A percentile compares a stretch with the other conserved stretches of the same genome.
These are phyloP conservation scores for Fistularia commersonii DNA, from an alignment of 2,797 vertebrate genomes.

Conservation along the genomic window DNA sequence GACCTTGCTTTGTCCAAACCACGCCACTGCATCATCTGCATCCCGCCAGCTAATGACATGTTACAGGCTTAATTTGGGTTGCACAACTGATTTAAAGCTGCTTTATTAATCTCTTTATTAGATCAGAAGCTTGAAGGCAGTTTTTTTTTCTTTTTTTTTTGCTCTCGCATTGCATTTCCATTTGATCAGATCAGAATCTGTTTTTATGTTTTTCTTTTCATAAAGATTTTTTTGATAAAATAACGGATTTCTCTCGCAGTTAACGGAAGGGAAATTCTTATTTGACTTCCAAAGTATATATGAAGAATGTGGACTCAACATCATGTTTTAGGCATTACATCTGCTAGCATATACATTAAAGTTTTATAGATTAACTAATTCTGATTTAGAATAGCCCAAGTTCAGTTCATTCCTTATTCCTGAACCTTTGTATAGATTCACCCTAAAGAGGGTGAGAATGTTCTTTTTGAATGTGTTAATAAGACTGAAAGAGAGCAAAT, in stretches of 20 bases:
- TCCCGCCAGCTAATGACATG: conserved; percentile 43
- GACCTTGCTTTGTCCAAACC: conserved; percentile 48
- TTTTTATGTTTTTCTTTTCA: too few species aligned
- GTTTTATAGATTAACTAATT: too few species aligned
- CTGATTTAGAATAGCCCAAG: conserved; percentile 14
- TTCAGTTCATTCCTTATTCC: conserved; percentile 58
- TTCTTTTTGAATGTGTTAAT: too few species aligned
- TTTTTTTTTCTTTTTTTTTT: conserved; percentile 23
- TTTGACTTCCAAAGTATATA: too few species aligned
- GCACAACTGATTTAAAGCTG: conserved; percentile 38
- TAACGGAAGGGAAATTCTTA: too few species aligned
- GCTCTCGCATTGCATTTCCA: neutral
- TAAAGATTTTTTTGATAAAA: too few species aligned
- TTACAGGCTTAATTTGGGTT: conserved; percentile 40
- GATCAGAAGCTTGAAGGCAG: conserved; percentile 16
- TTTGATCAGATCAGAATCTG: too few species aligned
- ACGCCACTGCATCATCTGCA: conserved; percentile 30
- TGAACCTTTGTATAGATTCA: conserved; percentile 23
- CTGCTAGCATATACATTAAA: too few species aligned
- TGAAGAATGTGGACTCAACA: too few species aligned
- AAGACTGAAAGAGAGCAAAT: too few species aligned
- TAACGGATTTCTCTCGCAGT: too few species aligned
- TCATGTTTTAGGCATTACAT: too few species aligned
- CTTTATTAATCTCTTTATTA: conserved; percentile 51
- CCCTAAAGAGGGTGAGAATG: conserved; percentile 27